Conservation (phyloP, 2,113 vertebrate species). For the Clupea harengus region DNA sequence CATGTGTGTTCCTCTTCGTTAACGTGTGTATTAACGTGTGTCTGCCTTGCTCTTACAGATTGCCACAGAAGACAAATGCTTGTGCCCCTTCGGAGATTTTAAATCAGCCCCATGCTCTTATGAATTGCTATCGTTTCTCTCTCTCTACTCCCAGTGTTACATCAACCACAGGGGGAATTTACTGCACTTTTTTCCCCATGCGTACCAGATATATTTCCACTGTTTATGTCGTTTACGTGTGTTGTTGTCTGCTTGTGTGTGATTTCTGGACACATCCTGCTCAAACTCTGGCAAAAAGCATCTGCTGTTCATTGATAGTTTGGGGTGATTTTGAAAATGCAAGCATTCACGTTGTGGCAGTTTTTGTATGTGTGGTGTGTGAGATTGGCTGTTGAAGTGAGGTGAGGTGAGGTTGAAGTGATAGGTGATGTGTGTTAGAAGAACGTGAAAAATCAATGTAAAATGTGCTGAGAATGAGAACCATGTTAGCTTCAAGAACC, state of each 20-base stretch:
- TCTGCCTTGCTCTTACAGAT: conserved; percentile 99
- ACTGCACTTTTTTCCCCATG: conserved; percentile 39
- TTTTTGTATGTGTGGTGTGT: conserved; percentile 1
- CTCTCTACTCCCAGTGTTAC: conserved; percentile 35
- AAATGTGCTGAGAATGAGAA: not conserved
- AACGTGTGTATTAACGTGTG: conserved; percentile 85
- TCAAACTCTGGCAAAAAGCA: conserved; percentile 60
- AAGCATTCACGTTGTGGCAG: not conserved
- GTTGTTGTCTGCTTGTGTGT: conserved; percentile 47
- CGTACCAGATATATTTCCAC: conserved; percentile 42
- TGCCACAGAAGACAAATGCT: conserved; percentile 75
- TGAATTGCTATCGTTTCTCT: conserved; percentile 45
- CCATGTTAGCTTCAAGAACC: not conserved
- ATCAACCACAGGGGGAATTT: conserved; percentile 36
- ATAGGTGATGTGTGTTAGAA: not conserved
- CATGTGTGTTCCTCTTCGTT: conserved; percentile 45
- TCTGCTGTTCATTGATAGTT: conserved; percentile 1
- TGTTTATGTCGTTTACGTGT: conserved; percentile 11
- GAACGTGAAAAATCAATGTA: not conserved
- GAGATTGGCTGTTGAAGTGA: not conserved
- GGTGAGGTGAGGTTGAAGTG: not conserved
- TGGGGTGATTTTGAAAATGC: not conserved
- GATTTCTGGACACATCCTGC: conserved; percentile 75
- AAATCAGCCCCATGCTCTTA: conserved; percentile 49
- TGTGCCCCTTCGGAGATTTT: conserved; percentile 66